Conservation (phyloP, 2,888 invertebrate species). For the Thereva unica region DNA sequence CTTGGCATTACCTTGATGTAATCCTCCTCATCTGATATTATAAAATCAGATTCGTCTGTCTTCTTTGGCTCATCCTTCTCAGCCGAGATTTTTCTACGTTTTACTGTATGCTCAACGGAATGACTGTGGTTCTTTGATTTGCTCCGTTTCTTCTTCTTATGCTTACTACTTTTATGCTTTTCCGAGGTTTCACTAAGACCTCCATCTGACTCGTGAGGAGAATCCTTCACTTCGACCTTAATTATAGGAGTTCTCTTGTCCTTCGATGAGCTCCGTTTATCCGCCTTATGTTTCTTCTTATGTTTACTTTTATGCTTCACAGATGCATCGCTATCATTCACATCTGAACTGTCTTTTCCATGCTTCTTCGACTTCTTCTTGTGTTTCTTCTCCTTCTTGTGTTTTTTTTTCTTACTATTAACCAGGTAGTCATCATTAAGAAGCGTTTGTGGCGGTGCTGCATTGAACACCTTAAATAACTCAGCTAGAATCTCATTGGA, state of each 20-base stretch:
- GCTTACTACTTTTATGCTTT: conserved; percentile 49
- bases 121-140: conserved; percentile 47
- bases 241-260: conserved; percentile 37
- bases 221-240: background rate
- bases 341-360: conserved; percentile 44
- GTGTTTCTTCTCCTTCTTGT: conserved; percentile 55
- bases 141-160: conserved; percentile 45
- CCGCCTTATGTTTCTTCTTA: conserved; percentile 49
- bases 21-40: conserved; percentile 40
- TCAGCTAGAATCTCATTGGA: conserved; percentile 77
- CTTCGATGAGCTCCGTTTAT: conserved; percentile 42
- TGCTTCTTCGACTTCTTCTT: conserved; percentile 51
- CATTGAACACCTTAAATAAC: conserved; percentile 69
- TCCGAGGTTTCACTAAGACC: conserved; percentile 45
- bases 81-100: conserved; percentile 36
- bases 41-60: conserved; percentile 37
- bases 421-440: conserved; percentile 57
- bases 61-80: conserved; percentile 7
- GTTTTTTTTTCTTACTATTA: conserved; percentile 50
- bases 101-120: conserved; percentile 36
- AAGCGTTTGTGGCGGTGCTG: conserved; percentile 67
- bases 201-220: background rate
- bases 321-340: conserved; percentile 38
- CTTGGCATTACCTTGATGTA: conserved; percentile 48
- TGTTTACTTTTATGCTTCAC: conserved; percentile 46